Base-by-base conservation (phyloP, 2,113 vertebrate genomes). In the Oreochromis spilurus region DNA sequence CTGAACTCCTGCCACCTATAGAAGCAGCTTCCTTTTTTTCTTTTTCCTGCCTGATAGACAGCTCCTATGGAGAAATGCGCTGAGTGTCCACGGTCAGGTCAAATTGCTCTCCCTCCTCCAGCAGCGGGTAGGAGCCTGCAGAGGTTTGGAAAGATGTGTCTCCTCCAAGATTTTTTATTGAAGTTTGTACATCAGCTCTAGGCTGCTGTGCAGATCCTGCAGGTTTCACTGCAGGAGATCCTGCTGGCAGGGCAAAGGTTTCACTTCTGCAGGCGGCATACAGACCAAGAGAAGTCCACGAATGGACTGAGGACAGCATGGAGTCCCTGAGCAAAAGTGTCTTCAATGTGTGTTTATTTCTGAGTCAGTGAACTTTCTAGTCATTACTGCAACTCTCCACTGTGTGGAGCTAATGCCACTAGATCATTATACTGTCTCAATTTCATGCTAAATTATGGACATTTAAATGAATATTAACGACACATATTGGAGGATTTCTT, bases 1-100 rank as follows among this genome's bases (percentile, higher is more conserved):
- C 91, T 94, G 88, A 96, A 96, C 90, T 96, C 93, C 77, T 95
- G 92, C 24, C 86, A 84, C 67, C 79, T 92, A 90, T 92, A 91
- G 4, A 92, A 94, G 91, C 85, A 95, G 70, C 90, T 93, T 86
- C 92, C 92, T 43, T 95, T 90, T 95, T 90, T 95, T 95, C 21
- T 90, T 92, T 94, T 9, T 94, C 90, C 82, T 93, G 87, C 21
- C 54, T 60, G 85, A 96, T 95, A 2, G 88, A 90, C 82, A 96
- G 93, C 85, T 96, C 94, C 87, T 95, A 94, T 24, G 94, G 94
- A 55, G 91, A 83, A 85, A 94, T 96, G 80, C 94, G 82, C 11
- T 45, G 88, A 14, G 93, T 91, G 83, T 96, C 91, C 82, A 94
- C 84, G 21, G 85, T 95, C 82, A 96, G 86, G 45, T 89, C 89